phyloP scores from a whole-genome alignment of 2,797 vertebrate genomes.

The Crenuchus spilurus region DNA sequence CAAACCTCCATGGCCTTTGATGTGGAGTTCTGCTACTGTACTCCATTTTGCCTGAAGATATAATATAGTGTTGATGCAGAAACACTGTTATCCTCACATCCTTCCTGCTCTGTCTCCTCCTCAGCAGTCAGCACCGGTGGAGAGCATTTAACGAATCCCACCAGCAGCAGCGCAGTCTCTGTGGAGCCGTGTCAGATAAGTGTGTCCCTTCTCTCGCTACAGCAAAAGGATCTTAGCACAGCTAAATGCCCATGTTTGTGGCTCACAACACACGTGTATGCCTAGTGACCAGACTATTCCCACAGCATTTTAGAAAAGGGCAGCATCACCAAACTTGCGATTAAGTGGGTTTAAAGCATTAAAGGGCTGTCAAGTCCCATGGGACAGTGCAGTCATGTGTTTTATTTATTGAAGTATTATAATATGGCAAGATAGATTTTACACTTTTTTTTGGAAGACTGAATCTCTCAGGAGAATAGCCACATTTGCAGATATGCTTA shows the following conservation, averaged over 20 bases:
- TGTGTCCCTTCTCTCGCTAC: conserved; percentile 21
- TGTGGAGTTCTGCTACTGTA: conserved; percentile 27
- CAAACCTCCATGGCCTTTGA: conserved; percentile 39
- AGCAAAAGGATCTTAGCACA: conserved; percentile 24
- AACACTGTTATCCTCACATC: conserved; percentile 22
- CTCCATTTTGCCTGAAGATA: conserved; percentile 35
- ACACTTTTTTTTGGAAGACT: neutral
- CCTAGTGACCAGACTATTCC: conserved; percentile 25
- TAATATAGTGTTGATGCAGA: conserved; percentile 15
- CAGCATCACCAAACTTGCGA: conserved; percentile 12
- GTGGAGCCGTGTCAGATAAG: conserved; percentile 19
- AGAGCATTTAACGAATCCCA: conserved; percentile 42
- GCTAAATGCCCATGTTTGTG: conserved; percentile 15
- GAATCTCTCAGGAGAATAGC: conserved; percentile 8
- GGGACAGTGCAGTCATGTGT: neutral
- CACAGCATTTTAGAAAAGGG: conserved; percentile 16
- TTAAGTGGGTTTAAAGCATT: conserved; percentile 16
- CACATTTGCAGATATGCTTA: neutral
- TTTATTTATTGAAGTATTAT: neutral
- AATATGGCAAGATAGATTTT: neutral
- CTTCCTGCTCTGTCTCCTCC: conserved; percentile 34
- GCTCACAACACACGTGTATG: conserved; percentile 4
- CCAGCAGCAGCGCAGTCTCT: conserved; percentile 26
- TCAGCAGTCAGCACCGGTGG: conserved; percentile 27
- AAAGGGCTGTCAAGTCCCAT: neutral